Base-by-base conservation (phyloP, 2,113 vertebrate species). In the Rhinoderma darwinii region DNA sequence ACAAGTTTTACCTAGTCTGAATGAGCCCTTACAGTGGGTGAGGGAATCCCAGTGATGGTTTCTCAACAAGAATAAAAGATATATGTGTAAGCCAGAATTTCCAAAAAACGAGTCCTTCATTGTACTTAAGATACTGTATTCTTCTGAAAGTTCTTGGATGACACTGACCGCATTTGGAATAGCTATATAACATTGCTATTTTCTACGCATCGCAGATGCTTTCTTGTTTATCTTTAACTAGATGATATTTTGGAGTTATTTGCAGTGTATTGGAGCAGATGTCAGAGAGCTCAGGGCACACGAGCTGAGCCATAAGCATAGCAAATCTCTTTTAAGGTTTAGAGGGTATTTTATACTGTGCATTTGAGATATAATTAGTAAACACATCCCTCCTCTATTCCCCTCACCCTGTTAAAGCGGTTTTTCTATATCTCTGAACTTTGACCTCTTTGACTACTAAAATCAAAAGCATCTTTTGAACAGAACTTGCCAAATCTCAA, bases 401-500 rank as follows among this genome's bases (percentile, higher is more conserved):
- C 20, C n/a, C 39, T 80, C 35, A 61, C 56, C 84, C 54, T 81
- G 76, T 39, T 59, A 54, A 80, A 81, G 50, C 43, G 25, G 30
- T 44, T 82, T 20, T 61, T 59, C 70, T 75, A 22, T 18, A 82
- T 41, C 66, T 54, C 51, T 82, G 86, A 87, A 82, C 86, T 87
- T 87, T 87, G 18, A 87, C 78, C 86, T 82, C 41, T 39, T 78
- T 63, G 66, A 81, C 66, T 86, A 8, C 50, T 47, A 10, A 75
- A 82, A 87, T 75, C 68, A 87, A 87, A 87, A 82, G 79, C 80
- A 30, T 7, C 51, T 81, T 79, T 87, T 81, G 12, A 87, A 74
- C 32, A 74, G 77, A 73, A 61, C 85, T 74, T 87, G 85, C 51
- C 25, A 87, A 75, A 82, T 87, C 85, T 87, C 86, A n/a, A 86